Evolutionary conservation across 1,140 invertebrate genomes (phyloP), one percentile per base, ranked within the genome.

Genomic region (Brachionus manjavacas): DNA sequence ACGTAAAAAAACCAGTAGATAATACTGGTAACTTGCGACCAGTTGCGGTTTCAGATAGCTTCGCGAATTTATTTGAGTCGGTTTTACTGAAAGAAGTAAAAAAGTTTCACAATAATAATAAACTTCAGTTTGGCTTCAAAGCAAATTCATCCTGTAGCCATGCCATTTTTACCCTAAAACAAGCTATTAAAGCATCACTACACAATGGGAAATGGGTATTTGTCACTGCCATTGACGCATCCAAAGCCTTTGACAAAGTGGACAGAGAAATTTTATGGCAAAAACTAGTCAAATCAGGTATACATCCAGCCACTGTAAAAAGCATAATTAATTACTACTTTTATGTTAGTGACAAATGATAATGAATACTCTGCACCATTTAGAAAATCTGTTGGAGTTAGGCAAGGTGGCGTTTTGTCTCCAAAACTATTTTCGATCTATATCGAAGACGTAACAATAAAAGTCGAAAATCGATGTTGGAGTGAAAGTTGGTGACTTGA

Each of bases 351-450:
- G 16, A 20, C 60, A 23, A 64, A 64, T 64, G 60, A 64, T 64
- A 64, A 64, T 64, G 60, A 64, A 64, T 64, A 64, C 23, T 64
- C 60, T 64, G 60, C 23, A 64, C 60, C 60, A 20, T 64, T 64
- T 25, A 64, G 23, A 64, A 64, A 20, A 9, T 64, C 20, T 23
- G 23, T 64, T 64, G 60, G 60, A 25, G 60, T 20, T 23, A 64
- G 60, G 23, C 60, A 64, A 25, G 60, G 60, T 23, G 60, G 60
- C 16, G 60, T 64, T 64, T 20, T 64, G 23, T 64, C 16, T 64
- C 60, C 60, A 64, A 64, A 64, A 64, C 60, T 64, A 64, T 64
- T 64, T 64, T 64, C 60, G 9, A 64, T 64, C 11, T 64, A 64
- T 64, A 64, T 64, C 60, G 60, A 64, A 25, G 60, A 64, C 60